These are phyloP conservation scores for Pyrrhosoma nymphula DNA, from an alignment of 2,888 invertebrate species.

Conservation along the genomic window DNA sequence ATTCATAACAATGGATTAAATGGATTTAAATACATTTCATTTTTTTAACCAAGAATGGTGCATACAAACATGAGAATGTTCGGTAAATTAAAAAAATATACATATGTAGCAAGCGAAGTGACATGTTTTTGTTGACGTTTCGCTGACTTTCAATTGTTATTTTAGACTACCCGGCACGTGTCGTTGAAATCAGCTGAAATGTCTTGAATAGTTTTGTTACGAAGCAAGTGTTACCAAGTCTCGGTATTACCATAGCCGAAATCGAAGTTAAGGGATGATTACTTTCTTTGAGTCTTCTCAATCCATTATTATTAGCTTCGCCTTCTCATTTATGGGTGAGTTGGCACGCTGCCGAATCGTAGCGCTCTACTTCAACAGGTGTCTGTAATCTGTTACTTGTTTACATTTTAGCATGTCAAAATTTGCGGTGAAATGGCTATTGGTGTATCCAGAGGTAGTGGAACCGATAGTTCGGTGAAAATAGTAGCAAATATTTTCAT, in stretches of 20 bases:
- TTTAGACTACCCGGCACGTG: background rate
- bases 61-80: too few species aligned
- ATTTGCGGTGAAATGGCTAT: constrained; percentile 1
- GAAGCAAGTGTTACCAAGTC: background rate
- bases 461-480: constrained; percentile 67
- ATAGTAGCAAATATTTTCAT: constrained; percentile 78
- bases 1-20: too few species aligned
- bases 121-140: background rate
- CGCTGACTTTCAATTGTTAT: background rate
- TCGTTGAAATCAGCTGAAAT: background rate
- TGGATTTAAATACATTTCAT: too few species aligned
- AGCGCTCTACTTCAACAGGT: constrained; percentile 51
- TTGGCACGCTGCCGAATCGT: constrained; percentile 34
- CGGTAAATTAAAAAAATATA: too few species aligned
- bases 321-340: constrained; percentile 30
- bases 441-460: constrained; percentile 20
- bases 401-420: constrained; percentile 24
- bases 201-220: too few species aligned
- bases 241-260: background rate
- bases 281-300: background rate
- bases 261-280: background rate
- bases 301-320: background rate
- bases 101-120: background rate
- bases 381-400: background rate
- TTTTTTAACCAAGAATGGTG: too few species aligned